phyloP scores from a whole-genome alignment of 2,797 vertebrate species.

The Thripadectes ignobilis region DNA sequence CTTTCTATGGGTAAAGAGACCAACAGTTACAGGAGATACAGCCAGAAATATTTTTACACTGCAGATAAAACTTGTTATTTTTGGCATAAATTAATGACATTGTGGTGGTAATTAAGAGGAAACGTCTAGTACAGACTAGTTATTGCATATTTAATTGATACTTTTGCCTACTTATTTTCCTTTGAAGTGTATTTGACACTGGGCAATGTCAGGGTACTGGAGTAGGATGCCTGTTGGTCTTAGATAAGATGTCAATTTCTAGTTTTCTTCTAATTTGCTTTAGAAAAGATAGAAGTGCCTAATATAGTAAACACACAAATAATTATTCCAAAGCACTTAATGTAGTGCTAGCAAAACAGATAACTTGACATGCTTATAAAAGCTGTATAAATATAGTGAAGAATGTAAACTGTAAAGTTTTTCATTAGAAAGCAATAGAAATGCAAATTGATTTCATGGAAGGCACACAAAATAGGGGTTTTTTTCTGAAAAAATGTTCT shows the following conservation, averaged over 20 bases:
- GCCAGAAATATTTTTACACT: neutral
- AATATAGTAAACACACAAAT: neutral
- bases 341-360: neutral
- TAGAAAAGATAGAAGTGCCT: neutral
- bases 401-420: slow-evolving; percentile 10
- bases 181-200: slow-evolving; percentile 6
- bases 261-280: slow-evolving; percentile 3
- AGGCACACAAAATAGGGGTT: neutral
- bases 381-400: neutral
- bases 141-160: neutral
- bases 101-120: neutral
- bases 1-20: neutral
- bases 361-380: slow-evolving; percentile 1
- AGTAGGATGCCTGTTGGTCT: neutral
- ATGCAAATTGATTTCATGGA: slow-evolving; percentile 40
- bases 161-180: neutral
- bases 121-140: neutral
- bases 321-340: slow-evolving; percentile 3
- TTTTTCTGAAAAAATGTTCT: neutral
- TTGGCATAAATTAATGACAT: neutral
- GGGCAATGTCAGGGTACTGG: neutral
- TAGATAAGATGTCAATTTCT: neutral
- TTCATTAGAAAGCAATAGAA: slow-evolving; percentile 38
- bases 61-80: neutral
- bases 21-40: neutral